Evolutionary conservation across 2,797 vertebrate species (phyloP).

Genomic region (Lutjanus campechanus): DNA sequence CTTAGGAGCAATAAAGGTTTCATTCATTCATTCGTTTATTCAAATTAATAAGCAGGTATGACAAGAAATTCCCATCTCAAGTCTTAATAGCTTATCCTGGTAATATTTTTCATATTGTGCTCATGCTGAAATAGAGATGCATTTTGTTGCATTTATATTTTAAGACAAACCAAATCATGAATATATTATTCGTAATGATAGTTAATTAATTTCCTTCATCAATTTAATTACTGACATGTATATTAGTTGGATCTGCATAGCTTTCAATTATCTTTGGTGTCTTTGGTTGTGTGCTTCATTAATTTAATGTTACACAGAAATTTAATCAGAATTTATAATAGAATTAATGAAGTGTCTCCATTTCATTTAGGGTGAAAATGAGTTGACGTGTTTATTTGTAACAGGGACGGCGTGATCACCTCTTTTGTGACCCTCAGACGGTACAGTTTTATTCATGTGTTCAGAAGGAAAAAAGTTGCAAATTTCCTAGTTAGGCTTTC

Average conservation of each 20-base stretch:
- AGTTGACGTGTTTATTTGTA: constrained; percentile 75
- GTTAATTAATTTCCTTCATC: constrained; percentile 77
- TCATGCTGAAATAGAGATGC: constrained; percentile 28
- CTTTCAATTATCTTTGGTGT: constrained; percentile 83
- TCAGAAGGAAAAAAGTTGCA: not conserved
- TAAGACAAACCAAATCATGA: constrained; percentile 64
- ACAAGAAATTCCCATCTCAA: constrained; percentile 3
- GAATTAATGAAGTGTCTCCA: constrained; percentile 77
- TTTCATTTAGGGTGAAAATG: constrained; percentile 66
- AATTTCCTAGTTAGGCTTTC: constrained; percentile 14
- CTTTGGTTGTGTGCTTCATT: constrained; percentile 75
- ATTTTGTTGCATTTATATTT: constrained; percentile 49
- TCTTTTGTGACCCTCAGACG: constrained; percentile 39
- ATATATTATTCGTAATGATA: constrained; percentile 71
- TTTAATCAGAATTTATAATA: constrained; percentile 79
- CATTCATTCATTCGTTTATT: not conserved
- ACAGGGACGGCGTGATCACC: constrained; percentile 11
- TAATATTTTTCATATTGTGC: constrained; percentile 2
- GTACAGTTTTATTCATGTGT: constrained; percentile 2
- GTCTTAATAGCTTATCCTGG: not conserved
- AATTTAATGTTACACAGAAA: constrained; percentile 78
- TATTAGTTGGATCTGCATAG: constrained; percentile 76
- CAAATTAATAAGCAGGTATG: constrained; percentile 27
- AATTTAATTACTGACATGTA: constrained; percentile 79
- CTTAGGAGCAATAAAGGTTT: no score